A percentile compares a stretch with the other conserved stretches of the same genome.
phyloP scores from a whole-genome alignment of 2,113 vertebrate species.

The Sminthopsis crassicaudata region DNA sequence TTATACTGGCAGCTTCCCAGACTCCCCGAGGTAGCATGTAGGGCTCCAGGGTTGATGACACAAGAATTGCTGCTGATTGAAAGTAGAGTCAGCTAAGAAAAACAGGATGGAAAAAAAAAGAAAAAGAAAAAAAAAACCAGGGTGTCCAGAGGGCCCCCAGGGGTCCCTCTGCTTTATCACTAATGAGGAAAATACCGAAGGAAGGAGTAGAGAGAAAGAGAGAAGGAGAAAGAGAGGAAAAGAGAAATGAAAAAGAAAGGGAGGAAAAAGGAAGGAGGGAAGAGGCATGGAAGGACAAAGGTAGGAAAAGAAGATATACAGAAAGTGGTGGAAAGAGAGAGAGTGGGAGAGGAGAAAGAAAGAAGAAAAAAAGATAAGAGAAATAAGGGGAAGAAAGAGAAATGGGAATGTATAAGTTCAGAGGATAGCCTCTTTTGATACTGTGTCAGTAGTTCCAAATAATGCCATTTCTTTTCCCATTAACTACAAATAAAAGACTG shows the following conservation, averaged over 20 bases:
- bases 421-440: background rate
- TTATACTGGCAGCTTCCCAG: constrained; percentile 48
- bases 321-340: no score
- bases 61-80: constrained; percentile 20
- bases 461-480: background rate
- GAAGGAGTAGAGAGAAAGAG: background rate
- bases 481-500: background rate
- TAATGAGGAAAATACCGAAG: background rate
- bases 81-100: constrained; percentile 14
- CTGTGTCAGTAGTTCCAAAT: background rate
- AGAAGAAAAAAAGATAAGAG: background rate
- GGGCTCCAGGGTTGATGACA: background rate
- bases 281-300: no score
- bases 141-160: background rate
- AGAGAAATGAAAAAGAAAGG: no score
- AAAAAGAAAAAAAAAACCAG: no score
- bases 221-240: no score
- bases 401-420: background rate
- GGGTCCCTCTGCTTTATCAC: background rate
- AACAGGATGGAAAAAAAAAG: background rate
- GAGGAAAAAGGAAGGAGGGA: no score
- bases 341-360: background rate
- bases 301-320: no score
- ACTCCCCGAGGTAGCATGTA: background rate
- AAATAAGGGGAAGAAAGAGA: background rate